Conservation (phyloP, 2,888 invertebrate genomes). For the Eurois occulta region DNA sequence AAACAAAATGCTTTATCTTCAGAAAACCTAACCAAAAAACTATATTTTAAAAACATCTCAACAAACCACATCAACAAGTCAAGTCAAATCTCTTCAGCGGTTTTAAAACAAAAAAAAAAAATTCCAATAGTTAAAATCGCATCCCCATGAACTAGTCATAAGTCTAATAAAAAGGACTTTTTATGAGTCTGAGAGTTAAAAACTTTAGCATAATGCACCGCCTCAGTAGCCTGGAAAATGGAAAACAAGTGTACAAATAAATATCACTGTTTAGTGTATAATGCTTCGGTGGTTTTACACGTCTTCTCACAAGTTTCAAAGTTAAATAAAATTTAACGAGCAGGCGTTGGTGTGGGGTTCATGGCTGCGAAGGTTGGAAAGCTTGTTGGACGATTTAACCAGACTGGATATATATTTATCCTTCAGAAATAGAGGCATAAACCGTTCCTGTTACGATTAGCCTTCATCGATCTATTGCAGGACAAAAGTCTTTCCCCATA, state of each 20-base stretch:
- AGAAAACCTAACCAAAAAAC: neutral
- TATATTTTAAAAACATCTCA: neutral
- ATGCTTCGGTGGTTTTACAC: constrained; percentile 70
- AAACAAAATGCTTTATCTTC: neutral
- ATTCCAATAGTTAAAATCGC: neutral
- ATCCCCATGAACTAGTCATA: constrained; percentile 11
- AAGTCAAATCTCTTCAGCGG: constrained; percentile 9
- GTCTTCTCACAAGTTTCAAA: constrained; percentile 76
- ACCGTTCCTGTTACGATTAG: neutral
- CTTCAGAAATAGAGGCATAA: neutral
- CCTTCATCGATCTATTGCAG: neutral
- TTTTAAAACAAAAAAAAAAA: constrained; percentile 23
- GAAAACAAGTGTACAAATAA: constrained; percentile 71
- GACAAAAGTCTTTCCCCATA: neutral
- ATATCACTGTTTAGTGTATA: constrained; percentile 68
- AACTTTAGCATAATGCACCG: constrained; percentile 42
- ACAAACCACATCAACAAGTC: neutral
- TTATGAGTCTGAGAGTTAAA: constrained; percentile 40
- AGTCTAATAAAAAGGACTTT: constrained; percentile 18
- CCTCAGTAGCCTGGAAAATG: constrained; percentile 62
- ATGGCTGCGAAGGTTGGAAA: constrained; percentile 44
- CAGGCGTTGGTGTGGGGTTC: constrained; percentile 52
- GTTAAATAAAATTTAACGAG: constrained; percentile 78
- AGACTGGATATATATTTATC: neutral
- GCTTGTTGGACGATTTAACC: neutral